A percentile compares a stretch with the other conserved stretches of the same genome.
phyloP scores from a whole-genome alignment of 1,140 invertebrate genomes.

The Aphelinus atriplicis region DNA sequence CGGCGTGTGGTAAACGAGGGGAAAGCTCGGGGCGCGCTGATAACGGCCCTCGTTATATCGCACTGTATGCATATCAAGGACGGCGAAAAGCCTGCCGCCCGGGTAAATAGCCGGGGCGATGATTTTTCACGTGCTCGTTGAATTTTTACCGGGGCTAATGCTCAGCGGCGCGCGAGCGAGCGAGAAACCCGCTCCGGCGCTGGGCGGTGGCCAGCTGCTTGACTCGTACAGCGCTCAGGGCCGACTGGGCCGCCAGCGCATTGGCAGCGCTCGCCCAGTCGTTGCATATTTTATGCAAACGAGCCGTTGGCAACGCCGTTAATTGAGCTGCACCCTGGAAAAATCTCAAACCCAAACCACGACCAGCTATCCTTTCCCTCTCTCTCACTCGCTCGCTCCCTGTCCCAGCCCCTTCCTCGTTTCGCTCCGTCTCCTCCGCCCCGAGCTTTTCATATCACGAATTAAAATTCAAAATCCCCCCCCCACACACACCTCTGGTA shows the following conservation, averaged over 20 bases:
- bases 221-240: too few relatives aligned
- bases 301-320: slow-evolving; percentile 46
- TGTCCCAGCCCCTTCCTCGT: neutral
- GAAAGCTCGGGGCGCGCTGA: neutral
- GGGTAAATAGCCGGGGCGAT: slow-evolving; percentile 39
- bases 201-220: neutral
- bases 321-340: slow-evolving; percentile 47
- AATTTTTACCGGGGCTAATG: slow-evolving; percentile 44
- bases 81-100: neutral
- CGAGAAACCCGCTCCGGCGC: neutral
- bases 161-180: neutral
- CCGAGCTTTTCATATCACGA: slow-evolving; percentile 1
- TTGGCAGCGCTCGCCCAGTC: slow-evolving; percentile 17
- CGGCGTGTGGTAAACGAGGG: neutral
- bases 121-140: slow-evolving; percentile 44
- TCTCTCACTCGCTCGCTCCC: slow-evolving; percentile 6
- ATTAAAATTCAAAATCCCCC: too few relatives aligned
- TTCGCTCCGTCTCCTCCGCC: neutral
- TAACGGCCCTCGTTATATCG: slow-evolving; percentile 12
- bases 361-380: slow-evolving; percentile 16
- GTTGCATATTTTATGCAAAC: slow-evolving; percentile 54
- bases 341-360: slow-evolving; percentile 42
- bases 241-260: slow-evolving; percentile 20
- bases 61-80: neutral
- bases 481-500: too few relatives aligned